Conservation (phyloP, 2,888 invertebrate genomes). For the Eulithis testata region DNA sequence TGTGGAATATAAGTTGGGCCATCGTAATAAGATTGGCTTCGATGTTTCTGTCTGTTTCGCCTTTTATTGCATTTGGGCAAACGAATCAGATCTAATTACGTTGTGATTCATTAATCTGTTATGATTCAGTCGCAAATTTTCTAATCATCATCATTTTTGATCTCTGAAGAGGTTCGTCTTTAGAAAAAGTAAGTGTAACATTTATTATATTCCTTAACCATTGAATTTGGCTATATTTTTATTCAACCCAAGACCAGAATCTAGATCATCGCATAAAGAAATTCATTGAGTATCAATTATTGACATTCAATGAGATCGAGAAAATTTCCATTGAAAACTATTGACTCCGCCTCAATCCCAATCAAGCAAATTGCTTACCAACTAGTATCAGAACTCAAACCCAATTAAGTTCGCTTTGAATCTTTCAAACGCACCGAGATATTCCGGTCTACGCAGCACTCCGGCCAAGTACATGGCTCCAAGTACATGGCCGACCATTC, state of each 20-base stretch:
- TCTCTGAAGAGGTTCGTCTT: not conserved
- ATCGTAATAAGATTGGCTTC: conserved; percentile 72
- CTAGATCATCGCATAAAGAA: too few species aligned
- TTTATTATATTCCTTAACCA: too few species aligned
- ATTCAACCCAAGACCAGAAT: not conserved
- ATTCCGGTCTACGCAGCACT: conserved; percentile 76
- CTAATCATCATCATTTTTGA: not conserved
- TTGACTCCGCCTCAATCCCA: conserved; percentile 20
- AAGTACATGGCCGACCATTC: conserved; percentile 58
- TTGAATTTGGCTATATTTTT: too few species aligned
- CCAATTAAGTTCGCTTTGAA: conserved; percentile 76
- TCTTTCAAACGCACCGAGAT: conserved; percentile 74
- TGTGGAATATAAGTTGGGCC: conserved; percentile 74
- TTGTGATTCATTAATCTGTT: conserved; percentile 42
- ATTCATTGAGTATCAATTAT: not conserved
- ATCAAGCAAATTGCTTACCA: conserved; percentile 40
- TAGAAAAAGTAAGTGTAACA: too few species aligned
- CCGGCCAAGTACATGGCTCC: conserved; percentile 54
- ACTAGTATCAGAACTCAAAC: conserved; percentile 55
- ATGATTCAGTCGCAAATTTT: conserved; percentile 7
- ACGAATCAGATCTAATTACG: conserved; percentile 50
- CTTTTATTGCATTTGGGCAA: conserved; percentile 65
- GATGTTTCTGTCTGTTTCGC: conserved; percentile 71
- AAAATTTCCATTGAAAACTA: conserved; percentile 25
- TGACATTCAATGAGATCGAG: conserved; percentile 11